Conservation (phyloP, 2,113 vertebrate genomes). For the Montifringilla adamsi region DNA sequence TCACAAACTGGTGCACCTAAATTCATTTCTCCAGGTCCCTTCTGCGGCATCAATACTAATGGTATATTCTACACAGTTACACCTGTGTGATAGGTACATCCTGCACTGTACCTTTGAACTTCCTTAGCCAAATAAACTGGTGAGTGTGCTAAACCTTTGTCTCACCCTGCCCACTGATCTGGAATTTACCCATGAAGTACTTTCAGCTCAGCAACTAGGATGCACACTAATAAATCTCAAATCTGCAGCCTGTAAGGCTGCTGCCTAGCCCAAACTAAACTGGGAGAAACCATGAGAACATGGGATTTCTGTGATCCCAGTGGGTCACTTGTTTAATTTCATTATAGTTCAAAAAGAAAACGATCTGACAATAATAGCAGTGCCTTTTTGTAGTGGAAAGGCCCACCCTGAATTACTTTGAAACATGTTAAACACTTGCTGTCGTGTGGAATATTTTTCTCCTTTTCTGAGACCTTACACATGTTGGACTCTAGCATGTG, state of each 20-base stretch:
- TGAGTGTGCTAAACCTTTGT: neutral
- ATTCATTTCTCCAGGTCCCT: neutral
- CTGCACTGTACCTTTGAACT: neutral
- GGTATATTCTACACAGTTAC: neutral
- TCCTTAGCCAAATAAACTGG: neutral
- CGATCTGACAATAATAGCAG: neutral
- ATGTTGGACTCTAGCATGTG: neutral
- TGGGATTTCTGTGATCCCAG: neutral
- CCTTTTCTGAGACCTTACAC: neutral
- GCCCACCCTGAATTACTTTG: neutral
- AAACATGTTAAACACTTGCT: neutral
- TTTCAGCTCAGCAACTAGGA: neutral
- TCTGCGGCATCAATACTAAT: neutral
- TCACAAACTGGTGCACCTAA: neutral
- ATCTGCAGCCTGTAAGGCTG: neutral
- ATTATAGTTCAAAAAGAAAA: neutral
- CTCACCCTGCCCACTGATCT: neutral
- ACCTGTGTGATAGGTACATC: neutral
- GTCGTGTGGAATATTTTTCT: neutral
- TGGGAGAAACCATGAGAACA: neutral
- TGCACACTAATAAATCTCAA: neutral
- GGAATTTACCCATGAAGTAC: neutral
- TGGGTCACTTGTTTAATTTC: neutral
- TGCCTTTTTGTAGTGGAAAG: neutral
- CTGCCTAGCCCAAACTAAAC: neutral